Evolutionary conservation across 2,888 invertebrate genomes (phyloP).

Genomic region (Ophioninae sp.): DNA sequence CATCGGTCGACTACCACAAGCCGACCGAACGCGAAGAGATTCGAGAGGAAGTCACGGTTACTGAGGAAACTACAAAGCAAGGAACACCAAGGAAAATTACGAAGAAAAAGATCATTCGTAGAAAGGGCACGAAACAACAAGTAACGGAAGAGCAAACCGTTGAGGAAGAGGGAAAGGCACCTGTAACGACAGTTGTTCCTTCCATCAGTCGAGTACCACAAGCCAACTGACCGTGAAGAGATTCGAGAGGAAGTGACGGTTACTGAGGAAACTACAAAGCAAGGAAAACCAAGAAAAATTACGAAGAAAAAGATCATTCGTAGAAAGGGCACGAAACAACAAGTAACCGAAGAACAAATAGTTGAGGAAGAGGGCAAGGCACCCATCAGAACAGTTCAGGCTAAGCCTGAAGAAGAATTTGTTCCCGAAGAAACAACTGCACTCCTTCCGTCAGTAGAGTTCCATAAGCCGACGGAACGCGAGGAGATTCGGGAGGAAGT

Average conservation of each 20-base stretch:
- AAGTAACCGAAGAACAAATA: constrained; percentile 79
- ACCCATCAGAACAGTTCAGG: constrained; percentile 77
- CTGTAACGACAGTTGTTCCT: constrained; percentile 75
- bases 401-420: constrained; percentile 69
- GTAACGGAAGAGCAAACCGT: constrained; percentile 79
- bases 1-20: constrained; percentile 33
- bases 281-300: constrained; percentile 68
- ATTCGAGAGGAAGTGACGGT: constrained; percentile 67
- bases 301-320: constrained; percentile 79
- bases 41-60: constrained; percentile 67
- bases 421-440: constrained; percentile 49
- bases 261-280: constrained; percentile 68
- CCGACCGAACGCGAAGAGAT: constrained; percentile 69
- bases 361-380: constrained; percentile 79
- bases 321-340: constrained; percentile 78
- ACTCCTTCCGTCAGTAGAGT: constrained; percentile 42
- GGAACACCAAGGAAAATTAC: constrained; percentile 70
- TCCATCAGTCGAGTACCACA: constrained; percentile 30
- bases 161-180: constrained; percentile 78
- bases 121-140: constrained; percentile 78
- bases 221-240: constrained; percentile 69
- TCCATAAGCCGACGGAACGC: not conserved
- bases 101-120: constrained; percentile 79
- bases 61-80: constrained; percentile 67
- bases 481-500: constrained; percentile 68